Percentiles rank a stretch among this genome's conserved stretches.
Evolutionary conservation across 2,888 invertebrate genomes (phyloP).

Genomic region (Meganola albula): DNA sequence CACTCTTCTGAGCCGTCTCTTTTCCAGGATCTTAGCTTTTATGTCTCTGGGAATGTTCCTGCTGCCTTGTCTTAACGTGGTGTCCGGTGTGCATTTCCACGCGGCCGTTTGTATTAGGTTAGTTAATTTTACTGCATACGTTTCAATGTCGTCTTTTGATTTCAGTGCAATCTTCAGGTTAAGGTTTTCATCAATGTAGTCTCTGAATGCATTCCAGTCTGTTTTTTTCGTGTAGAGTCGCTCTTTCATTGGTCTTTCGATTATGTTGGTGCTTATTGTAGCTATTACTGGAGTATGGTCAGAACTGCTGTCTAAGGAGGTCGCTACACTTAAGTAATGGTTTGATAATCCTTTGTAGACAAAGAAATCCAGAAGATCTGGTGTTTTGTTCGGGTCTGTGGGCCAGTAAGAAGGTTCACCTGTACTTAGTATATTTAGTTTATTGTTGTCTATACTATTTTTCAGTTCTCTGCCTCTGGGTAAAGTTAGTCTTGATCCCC

Average conservation of each 20-base stretch:
- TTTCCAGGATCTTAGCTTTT: not conserved
- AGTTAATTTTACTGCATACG: not conserved
- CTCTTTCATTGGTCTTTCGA: constrained; percentile 1
- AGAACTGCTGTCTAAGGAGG: not conserved
- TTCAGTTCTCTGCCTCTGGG: constrained; percentile 7
- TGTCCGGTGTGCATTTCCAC: constrained; percentile 1
- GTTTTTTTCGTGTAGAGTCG: constrained; percentile 1
- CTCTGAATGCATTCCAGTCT: not conserved
- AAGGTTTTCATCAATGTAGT: not conserved
- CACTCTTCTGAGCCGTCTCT: not conserved
- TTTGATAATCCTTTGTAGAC: not conserved
- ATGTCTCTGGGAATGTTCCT: not conserved
- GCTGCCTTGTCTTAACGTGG: too few relatives aligned
- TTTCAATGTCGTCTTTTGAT: not conserved
- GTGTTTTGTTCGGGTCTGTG: constrained; percentile 5
- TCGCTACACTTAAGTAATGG: not conserved
- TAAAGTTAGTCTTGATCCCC: constrained; percentile 7
- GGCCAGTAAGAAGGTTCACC: constrained; percentile 1
- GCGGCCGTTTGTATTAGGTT: constrained; percentile 2
- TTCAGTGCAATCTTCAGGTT: not conserved
- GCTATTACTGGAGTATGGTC: constrained; percentile 3
- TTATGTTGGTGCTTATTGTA: constrained; percentile 1
- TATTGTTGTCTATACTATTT: constrained; percentile 4
- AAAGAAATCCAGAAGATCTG: constrained; percentile 6
- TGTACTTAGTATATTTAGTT: too few relatives aligned